Percentiles rank a stretch among this genome's conserved stretches.
Conservation (phyloP, 2,888 invertebrate genomes). For the Clostera curtula region DNA sequence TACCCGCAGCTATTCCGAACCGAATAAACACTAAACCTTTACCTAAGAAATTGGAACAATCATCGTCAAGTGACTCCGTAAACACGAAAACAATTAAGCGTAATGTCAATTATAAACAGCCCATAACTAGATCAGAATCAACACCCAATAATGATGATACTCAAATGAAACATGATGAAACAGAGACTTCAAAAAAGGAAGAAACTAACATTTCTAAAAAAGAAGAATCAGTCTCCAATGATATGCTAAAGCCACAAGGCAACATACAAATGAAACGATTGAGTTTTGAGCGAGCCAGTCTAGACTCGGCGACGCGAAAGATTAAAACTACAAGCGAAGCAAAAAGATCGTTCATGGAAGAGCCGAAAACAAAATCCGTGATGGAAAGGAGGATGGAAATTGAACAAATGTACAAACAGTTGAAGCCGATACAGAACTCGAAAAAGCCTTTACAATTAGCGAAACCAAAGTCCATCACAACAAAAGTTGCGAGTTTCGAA, state of each 20-base stretch:
- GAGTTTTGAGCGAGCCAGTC: constrained; percentile 65
- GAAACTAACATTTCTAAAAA: constrained; percentile 14
- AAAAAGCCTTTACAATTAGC: constrained; percentile 44
- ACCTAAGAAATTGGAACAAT: constrained; percentile 34
- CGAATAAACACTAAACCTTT: constrained; percentile 25
- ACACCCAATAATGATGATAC: constrained; percentile 29
- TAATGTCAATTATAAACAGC: constrained; percentile 36
- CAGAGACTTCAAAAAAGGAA: constrained; percentile 12
- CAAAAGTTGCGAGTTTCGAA: constrained; percentile 57
- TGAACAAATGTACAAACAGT: constrained; percentile 53
- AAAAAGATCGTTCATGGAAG: constrained; percentile 41
- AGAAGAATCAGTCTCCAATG: constrained; percentile 24
- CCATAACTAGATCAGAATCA: constrained; percentile 38
- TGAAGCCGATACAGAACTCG: constrained; percentile 29
- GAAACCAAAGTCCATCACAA: constrained; percentile 53
- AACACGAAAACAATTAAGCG: constrained; percentile 46
- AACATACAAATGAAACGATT: constrained; percentile 62
- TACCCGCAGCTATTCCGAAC: constrained; percentile 31
- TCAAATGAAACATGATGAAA: constrained; percentile 11
- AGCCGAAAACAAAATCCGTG: constrained; percentile 59
- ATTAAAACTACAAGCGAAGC: constrained; percentile 32
- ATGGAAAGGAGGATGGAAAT: constrained; percentile 65
- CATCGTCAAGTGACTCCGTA: constrained; percentile 42
- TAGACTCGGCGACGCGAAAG: constrained; percentile 63
- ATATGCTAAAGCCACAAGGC: constrained; percentile 35